Conservation (phyloP, 2,797 vertebrate species). For the Tangara arthus region DNA sequence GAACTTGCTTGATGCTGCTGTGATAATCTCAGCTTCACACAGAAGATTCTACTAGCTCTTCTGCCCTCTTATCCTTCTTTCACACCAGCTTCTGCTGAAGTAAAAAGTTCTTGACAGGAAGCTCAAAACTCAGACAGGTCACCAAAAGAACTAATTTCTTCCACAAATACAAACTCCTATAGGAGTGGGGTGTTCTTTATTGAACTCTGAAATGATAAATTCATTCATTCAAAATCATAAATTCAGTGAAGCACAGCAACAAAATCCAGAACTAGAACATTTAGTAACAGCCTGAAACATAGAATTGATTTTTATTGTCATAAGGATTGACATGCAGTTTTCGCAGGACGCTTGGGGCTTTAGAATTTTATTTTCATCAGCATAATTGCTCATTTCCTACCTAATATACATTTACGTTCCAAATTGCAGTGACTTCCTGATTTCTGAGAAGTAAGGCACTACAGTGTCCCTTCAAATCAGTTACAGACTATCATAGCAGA, state of each 20-base stretch:
- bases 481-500: not conserved
- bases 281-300: not conserved
- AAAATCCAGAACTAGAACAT: not conserved
- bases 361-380: conserved; percentile 22
- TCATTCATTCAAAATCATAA: too few relatives aligned
- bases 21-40: not conserved
- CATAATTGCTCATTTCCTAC: not conserved
- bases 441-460: conserved; percentile 59
- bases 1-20: not conserved
- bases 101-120: not conserved
- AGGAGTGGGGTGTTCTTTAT: not conserved
- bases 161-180: not conserved
- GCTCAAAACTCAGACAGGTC: not conserved
- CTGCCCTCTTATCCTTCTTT: not conserved
- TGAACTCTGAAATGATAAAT: not conserved
- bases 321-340: conserved; percentile 6
- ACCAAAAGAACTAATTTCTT: not conserved
- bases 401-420: not conserved
- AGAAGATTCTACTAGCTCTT: not conserved
- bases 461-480: not conserved
- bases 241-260: not conserved
- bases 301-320: not conserved
- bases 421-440: conserved; percentile 8
- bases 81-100: not conserved
- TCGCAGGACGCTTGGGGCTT: not conserved